Percentiles rank a stretch among this genome's conserved stretches.
phyloP scores from a whole-genome alignment of 2,797 vertebrate genomes.

The Microctenopoma steveboyesi region DNA sequence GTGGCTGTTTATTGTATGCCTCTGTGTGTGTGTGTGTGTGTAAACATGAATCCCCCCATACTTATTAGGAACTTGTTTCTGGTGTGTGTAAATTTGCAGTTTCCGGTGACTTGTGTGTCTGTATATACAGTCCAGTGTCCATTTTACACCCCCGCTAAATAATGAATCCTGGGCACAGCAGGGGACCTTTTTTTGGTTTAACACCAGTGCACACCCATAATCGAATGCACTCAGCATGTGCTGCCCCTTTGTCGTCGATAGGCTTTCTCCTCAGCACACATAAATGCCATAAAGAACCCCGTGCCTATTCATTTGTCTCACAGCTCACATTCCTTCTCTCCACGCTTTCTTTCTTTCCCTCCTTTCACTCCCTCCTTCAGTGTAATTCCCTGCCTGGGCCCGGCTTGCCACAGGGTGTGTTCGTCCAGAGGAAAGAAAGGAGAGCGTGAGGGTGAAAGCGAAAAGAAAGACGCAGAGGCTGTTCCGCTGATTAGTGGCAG shows the following conservation, averaged over 20 bases:
- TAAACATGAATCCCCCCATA: conserved; percentile 32
- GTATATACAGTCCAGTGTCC: conserved; percentile 51
- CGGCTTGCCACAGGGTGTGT: conserved; percentile 26
- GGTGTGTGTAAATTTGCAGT: conserved; percentile 38
- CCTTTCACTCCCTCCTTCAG: conserved; percentile 37
- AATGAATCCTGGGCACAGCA: conserved; percentile 62
- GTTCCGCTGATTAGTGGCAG: conserved; percentile 40
- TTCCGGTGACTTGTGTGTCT: conserved; percentile 49
- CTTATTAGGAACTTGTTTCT: conserved; percentile 43
- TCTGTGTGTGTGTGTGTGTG: conserved; percentile 30
- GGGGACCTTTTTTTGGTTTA: conserved; percentile 66
- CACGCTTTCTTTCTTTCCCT: conserved; percentile 33
- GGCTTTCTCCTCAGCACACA: conserved; percentile 46
- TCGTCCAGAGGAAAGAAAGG: conserved; percentile 17
- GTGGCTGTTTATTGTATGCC: conserved; percentile 25
- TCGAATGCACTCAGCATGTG: conserved; percentile 66
- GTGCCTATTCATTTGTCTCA: conserved; percentile 65
- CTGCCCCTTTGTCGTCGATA: conserved; percentile 61
- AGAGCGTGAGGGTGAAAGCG: background rate
- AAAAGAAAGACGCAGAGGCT: conserved; percentile 28
- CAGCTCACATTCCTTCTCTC: conserved; percentile 62
- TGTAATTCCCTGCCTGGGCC: conserved; percentile 38
- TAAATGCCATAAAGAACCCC: conserved; percentile 58
- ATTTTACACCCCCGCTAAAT: conserved; percentile 64
- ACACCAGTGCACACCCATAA: conserved; percentile 60